Base-by-base conservation (phyloP, 2,888 invertebrate genomes). In the Tanytarsus gracilentus region DNA sequence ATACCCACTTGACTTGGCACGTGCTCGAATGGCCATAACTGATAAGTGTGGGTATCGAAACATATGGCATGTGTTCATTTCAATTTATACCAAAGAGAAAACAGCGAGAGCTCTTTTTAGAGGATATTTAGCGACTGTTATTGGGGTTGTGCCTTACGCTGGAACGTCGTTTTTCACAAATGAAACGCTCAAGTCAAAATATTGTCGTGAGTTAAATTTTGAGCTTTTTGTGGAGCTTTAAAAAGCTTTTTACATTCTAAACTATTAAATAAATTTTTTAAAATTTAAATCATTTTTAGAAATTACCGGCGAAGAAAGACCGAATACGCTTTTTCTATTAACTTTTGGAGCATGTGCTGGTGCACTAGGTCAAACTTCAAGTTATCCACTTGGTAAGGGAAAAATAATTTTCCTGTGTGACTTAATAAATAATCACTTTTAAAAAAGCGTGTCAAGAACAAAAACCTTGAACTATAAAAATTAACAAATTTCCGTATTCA, bases 161-260 rank as follows among this genome's bases (percentile, higher is more conserved):
- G 98, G 98, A 3, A 88, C 89, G 55, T 94, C 96, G 14, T 99
- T 99, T 77, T 97, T 88, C 75, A 98, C 94, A 0, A 99, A 96
- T 71, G 98, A 98, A 76, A 87, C 90, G 0, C 79, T 98, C 25
- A 98, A 98, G 72, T 82, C 84, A 63, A 74, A 82, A 66, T 83
- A 90, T 68, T 74, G 77, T 68, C 86, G 91, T 91, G 71, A 76
- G 73, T 21, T 49, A 21, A 27, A 36, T n/a, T 11, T 27, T 4
- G 55, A 33, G 51, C 1, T 53, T 49, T 40, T 18, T 56, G 59
- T 7, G 49, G 27, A 27, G 49, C 21, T 39, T n/a, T 51, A 11
- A 4, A 26, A 4, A 11, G 8, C 40, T 50, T 55, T n/a, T 51
- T 9, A 50, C 25, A 23, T 30, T 26, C 21, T 55, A 1, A 26